Evolutionary conservation across 2,888 invertebrate species (phyloP), one percentile per base, ranked within the genome.

Genomic region (Mesorhabditis belari): DNA sequence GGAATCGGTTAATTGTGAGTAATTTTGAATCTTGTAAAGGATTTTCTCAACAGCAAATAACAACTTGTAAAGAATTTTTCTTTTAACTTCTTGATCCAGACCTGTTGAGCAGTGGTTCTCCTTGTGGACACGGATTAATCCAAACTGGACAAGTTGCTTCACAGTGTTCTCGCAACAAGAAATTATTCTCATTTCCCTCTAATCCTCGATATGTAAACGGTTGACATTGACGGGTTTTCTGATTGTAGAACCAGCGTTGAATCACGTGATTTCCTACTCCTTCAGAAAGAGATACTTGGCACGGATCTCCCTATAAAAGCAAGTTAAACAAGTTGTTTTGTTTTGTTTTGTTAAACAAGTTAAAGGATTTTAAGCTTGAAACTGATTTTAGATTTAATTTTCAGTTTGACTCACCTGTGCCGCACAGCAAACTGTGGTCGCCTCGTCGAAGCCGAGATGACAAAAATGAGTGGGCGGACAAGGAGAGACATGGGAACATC

Each of bases 111-210:
- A 68, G 65, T 2, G 79, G 79, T 21, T 76, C 72, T 12, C 79
- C 79, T 19, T 55, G 54, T 1, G 75, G 69, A 52, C 79, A 79
- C 5, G 76, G 76, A 51, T 79, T 77, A 17, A 67, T 64, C 71
- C 70, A 77, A 2, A 73, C 73, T 0, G 77, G 76, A 61, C 77
- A 77, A 0, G 73, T 66, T 6, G 69, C 63, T 54, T 76, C 76
- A 57, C 77, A 77, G 58, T 75, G 75, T 55, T 76, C 74, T 25
- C 71, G 65, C 9, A 74, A 61, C 9, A 70, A 53, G 63, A 80
- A 79, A 58, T 78, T 79, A 66, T 79, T 79, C 66, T 74, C 73
- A 55, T 79, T 79, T 26, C 79, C 79, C 17, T 69, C 74, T 24
- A 67, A 62, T 57, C 76, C 76, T 65, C 17, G 29, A 53, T 75